A percentile compares a stretch with the other conserved stretches of the same genome.
phyloP scores from a whole-genome alignment of 1,140 invertebrate species.

The Calycopis cecrops region DNA sequence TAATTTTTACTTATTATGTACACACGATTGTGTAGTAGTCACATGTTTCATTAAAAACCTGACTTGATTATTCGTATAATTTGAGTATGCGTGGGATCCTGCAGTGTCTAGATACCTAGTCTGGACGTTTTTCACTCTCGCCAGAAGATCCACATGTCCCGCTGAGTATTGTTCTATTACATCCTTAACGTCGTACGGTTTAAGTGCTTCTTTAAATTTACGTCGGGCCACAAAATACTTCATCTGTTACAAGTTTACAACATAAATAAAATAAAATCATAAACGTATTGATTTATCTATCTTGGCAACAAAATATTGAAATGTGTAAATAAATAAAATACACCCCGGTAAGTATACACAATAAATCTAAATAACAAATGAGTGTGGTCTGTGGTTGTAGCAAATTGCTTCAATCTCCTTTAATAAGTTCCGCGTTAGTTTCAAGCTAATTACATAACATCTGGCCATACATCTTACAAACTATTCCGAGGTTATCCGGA shows the following conservation, averaged over 20 bases:
- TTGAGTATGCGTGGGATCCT: constrained; percentile 16
- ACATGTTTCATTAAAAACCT: too few species aligned
- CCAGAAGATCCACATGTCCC: constrained; percentile 92
- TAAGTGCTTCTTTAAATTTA: constrained; percentile 96
- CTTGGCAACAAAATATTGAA: too few species aligned
- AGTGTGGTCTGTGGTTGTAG: too few species aligned
- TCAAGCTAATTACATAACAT: constrained; percentile 28
- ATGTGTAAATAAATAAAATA: too few species aligned
- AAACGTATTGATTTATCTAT: too few species aligned
- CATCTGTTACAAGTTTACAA: constrained; percentile 80
- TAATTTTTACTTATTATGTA: too few species aligned
- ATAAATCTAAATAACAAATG: too few species aligned
- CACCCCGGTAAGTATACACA: too few species aligned
- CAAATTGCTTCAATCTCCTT: neutral
- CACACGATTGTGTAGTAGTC: too few species aligned
- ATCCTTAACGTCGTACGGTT: constrained; percentile 98
- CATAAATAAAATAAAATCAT: constrained; percentile 23
- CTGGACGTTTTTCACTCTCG: constrained; percentile 93
- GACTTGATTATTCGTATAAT: constrained; percentile 6
- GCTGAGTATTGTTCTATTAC: constrained; percentile 97
- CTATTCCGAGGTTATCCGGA: constrained; percentile 16
- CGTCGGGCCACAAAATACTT: constrained; percentile 95
- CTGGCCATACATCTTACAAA: constrained; percentile 25
- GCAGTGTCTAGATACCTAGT: constrained; percentile 82
- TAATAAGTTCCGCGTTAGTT: constrained; percentile 12